Percentiles rank a stretch among this genome's conserved stretches.
Conservation (phyloP, 2,797 vertebrate species). For the Trematomus bernacchii region DNA sequence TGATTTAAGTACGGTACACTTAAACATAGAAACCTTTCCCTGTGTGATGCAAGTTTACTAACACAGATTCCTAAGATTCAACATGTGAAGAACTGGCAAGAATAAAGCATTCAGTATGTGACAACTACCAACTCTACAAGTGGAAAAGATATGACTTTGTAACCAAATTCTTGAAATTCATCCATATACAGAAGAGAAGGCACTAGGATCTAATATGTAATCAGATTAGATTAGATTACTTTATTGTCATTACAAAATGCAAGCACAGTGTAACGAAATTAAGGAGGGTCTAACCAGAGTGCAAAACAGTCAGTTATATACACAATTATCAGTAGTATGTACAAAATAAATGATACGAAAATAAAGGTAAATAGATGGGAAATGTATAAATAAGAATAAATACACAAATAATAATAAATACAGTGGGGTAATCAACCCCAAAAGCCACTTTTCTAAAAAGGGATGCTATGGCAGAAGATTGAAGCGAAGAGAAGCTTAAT, state of each 20-base stretch:
- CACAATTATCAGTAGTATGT: no score
- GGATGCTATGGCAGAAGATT: neutral
- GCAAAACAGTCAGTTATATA: no score
- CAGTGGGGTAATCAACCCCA: conserved; percentile 9
- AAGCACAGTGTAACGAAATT: no score
- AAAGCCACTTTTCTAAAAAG: neutral
- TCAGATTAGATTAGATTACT: no score
- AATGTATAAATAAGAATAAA: no score
- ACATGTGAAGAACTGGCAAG: neutral
- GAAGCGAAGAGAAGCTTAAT: neutral
- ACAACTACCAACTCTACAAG: conserved; percentile 11
- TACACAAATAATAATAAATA: no score
- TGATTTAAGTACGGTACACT: conserved; percentile 7
- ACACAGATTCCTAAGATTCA: neutral
- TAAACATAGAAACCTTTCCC: neutral
- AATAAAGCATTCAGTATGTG: neutral
- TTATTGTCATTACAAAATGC: no score
- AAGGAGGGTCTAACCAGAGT: no score
- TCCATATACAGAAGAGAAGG: neutral
- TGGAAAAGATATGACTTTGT: conserved; percentile 4
- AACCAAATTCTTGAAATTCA: conserved; percentile 27
- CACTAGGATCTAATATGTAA: no score
- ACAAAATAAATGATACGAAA: no score
- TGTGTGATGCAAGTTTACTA: neutral
- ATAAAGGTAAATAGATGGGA: no score